Conservation (phyloP, 2,797 vertebrate genomes). For the Eupleurogrammus muticus region DNA sequence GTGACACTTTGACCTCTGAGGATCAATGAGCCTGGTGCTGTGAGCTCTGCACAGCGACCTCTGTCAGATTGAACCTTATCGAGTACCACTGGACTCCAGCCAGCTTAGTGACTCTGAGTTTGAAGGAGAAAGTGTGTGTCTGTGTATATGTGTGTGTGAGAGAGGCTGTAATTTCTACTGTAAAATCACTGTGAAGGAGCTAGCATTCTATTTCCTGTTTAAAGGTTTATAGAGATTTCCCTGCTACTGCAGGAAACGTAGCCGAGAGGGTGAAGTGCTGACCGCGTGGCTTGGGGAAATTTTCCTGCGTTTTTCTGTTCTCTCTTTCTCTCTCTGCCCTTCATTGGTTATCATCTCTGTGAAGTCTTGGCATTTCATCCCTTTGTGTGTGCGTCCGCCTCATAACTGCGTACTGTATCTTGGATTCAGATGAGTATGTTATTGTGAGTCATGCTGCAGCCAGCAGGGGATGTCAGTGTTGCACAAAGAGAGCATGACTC, state of each 20-base stretch:
- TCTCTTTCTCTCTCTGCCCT: too few relatives aligned
- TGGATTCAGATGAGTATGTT: neutral
- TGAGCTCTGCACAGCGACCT: constrained; percentile 17
- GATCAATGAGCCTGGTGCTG: constrained; percentile 26
- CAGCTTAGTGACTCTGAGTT: constrained; percentile 20
- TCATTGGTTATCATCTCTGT: too few relatives aligned
- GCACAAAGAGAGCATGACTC: constrained; percentile 15
- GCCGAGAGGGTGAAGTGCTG: too few relatives aligned
- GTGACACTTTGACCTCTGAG: constrained; percentile 31
- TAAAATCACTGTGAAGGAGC: neutral
- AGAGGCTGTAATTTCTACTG: neutral
- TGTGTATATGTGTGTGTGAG: constrained; percentile 4
- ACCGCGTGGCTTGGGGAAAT: too few relatives aligned
- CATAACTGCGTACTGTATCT: too few relatives aligned
- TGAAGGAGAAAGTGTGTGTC: neutral
- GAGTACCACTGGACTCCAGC: constrained; percentile 27
- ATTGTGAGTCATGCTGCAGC: constrained; percentile 9
- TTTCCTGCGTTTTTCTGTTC: too few relatives aligned
- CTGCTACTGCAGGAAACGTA: neutral
- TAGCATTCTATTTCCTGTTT: neutral
- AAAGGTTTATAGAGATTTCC: neutral
- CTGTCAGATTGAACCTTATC: constrained; percentile 28
- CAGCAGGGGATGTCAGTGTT: constrained; percentile 56
- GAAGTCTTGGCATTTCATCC: too few relatives aligned
- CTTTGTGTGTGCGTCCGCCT: too few relatives aligned